phyloP scores from a whole-genome alignment of 2,888 invertebrate species.

The Boloria euphrosyne region DNA sequence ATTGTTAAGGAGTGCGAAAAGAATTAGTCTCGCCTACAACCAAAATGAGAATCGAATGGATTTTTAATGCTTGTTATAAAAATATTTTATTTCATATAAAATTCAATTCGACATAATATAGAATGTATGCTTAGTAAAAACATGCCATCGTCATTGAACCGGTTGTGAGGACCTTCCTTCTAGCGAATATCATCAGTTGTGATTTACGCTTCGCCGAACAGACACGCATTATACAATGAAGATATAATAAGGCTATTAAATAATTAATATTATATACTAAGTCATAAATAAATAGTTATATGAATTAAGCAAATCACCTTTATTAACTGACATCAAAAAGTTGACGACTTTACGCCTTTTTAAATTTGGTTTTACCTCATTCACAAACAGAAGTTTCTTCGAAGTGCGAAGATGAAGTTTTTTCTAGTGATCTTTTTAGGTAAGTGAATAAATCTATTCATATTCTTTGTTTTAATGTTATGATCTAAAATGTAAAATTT shows the following conservation, averaged over 20 bases:
- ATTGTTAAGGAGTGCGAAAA: no score
- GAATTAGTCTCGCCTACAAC: no score
- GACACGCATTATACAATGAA: constrained; percentile 42
- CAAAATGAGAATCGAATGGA: no score
- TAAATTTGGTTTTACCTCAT: constrained; percentile 58
- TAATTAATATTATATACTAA: constrained; percentile 1
- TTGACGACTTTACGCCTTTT: constrained; percentile 41
- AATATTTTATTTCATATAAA: constrained; percentile 3
- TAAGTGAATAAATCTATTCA: constrained; percentile 52
- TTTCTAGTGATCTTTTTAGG: constrained; percentile 64
- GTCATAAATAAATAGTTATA: constrained; percentile 14
- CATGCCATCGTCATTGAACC: constrained; percentile 48
- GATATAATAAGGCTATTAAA: constrained; percentile 4
- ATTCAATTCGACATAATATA: constrained; percentile 10
- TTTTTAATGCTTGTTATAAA: background rate
- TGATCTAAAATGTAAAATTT: no score
- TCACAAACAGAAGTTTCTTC: constrained; percentile 30
- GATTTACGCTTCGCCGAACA: constrained; percentile 40
- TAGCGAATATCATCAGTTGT: constrained; percentile 45
- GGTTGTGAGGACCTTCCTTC: constrained; percentile 49
- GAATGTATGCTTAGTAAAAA: constrained; percentile 30
- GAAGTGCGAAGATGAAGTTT: constrained; percentile 59
- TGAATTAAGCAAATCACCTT: constrained; percentile 13
- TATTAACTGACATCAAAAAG: constrained; percentile 23
- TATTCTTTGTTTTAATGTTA: background rate